phyloP scores from a whole-genome alignment of 2,888 invertebrate species.

The Drosophila borborema region DNA sequence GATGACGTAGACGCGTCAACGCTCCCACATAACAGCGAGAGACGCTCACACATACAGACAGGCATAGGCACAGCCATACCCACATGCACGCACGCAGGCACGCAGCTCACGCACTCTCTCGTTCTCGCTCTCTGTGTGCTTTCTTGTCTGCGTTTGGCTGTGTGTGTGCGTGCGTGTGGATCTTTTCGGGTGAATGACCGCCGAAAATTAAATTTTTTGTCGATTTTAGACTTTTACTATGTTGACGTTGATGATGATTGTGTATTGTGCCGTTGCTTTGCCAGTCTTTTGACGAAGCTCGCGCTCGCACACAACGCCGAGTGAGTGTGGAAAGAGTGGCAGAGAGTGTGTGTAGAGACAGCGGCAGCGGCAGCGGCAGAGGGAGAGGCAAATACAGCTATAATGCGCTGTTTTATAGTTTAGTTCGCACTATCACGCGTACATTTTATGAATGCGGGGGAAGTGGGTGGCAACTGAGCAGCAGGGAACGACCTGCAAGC shows the following conservation, averaged over 20 bases:
- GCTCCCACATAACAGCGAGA: conserved; percentile 66
- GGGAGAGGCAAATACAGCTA: conserved; percentile 23
- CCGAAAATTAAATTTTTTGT: conserved; percentile 83
- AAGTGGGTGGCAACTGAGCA: conserved; percentile 28
- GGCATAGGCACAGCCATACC: background rate
- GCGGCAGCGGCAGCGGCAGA: background rate
- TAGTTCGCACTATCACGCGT: conserved; percentile 70
- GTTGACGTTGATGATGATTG: conserved; percentile 72
- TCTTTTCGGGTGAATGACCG: conserved; percentile 84
- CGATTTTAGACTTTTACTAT: conserved; percentile 84
- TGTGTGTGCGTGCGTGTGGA: conserved; percentile 46
- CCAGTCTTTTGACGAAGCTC: conserved; percentile 39
- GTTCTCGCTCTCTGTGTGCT: conserved; percentile 31
- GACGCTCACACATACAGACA: conserved; percentile 19
- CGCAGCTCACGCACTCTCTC: conserved; percentile 45
- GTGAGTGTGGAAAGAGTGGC: background rate
- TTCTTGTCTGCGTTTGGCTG: conserved; percentile 25
- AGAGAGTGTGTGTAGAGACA: too few species aligned
- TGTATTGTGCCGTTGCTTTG: conserved; percentile 55
- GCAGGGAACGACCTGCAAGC: conserved; percentile 60
- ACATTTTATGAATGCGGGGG: conserved; percentile 42
- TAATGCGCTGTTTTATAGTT: conserved; percentile 49
- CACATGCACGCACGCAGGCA: conserved; percentile 6
- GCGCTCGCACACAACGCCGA: conserved; percentile 10
- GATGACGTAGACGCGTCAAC: conserved; percentile 62